A percentile compares a stretch with the other conserved stretches of the same genome.
Conservation (phyloP, 1,140 invertebrate species). For the Drosophila sp. region DNA sequence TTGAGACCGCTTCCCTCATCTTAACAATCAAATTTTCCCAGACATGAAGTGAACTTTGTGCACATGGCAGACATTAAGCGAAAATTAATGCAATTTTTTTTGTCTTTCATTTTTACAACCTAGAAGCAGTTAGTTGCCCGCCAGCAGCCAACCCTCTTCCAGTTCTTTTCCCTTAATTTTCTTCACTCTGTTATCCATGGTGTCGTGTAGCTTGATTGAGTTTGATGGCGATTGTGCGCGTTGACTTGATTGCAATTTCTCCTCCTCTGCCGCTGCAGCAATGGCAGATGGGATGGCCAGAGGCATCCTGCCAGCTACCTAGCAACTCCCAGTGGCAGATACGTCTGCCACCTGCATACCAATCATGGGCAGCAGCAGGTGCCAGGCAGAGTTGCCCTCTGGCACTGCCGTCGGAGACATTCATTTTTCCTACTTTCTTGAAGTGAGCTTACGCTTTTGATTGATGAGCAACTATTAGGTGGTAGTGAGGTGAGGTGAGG, state of each 20-base stretch:
- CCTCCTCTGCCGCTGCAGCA: conserved; percentile 12
- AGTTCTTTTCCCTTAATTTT: conserved; percentile 19
- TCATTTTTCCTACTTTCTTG: conserved; percentile 24
- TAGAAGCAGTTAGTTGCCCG: not conserved
- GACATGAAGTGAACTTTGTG: conserved; percentile 43
- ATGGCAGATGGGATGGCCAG: conserved; percentile 3
- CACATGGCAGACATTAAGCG: conserved; percentile 62
- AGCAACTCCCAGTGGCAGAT: not conserved
- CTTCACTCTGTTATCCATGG: conserved; percentile 42
- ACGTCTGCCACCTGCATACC: conserved; percentile 31
- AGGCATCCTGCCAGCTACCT: not conserved
- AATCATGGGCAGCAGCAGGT: conserved; percentile 32
- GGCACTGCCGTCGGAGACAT: conserved; percentile 33
- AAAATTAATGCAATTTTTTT: conserved; percentile 59
- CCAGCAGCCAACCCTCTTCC: not conserved
- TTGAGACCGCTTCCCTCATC: not conserved
- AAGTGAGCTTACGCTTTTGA: conserved; percentile 18
- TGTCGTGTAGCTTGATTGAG: conserved; percentile 57
- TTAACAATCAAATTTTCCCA: conserved; percentile 5
- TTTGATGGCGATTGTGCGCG: conserved; percentile 58
- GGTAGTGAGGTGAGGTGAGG: conserved; percentile 1
- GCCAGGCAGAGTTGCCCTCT: conserved; percentile 22
- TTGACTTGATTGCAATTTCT: conserved; percentile 62
- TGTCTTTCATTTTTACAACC: conserved; percentile 13
- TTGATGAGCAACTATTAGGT: conserved; percentile 33